phyloP scores from a whole-genome alignment of 1,140 invertebrate species.

The Eupristina koningsbergeri region DNA sequence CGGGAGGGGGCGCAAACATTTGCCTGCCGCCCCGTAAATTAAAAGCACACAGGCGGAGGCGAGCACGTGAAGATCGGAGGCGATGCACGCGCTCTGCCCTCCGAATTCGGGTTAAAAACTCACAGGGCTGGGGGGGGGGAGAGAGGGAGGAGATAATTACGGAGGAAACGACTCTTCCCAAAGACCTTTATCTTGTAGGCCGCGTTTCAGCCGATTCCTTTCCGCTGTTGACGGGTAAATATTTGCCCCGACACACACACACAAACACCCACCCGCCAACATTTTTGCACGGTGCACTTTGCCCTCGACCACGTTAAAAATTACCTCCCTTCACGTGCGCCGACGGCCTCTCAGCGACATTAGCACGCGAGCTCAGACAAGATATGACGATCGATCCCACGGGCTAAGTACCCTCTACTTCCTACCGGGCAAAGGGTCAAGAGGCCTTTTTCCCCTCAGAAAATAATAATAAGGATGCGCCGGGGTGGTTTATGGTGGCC shows the following conservation, averaged over 20 bases:
- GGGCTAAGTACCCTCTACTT: no score
- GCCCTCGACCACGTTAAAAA: neutral
- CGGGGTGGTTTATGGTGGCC: no score
- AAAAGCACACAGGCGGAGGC: slow-evolving; percentile 70
- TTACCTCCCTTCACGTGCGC: neutral
- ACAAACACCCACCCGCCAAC: neutral
- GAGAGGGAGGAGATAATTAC: neutral
- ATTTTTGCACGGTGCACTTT: neutral
- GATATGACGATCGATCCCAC: neutral
- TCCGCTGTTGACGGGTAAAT: neutral
- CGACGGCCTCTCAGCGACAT: neutral
- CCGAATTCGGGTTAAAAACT: slow-evolving; percentile 16
- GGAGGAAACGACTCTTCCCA: neutral
- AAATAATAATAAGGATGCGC: no score
- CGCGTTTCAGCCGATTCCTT: neutral
- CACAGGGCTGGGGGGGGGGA: neutral
- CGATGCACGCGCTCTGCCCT: slow-evolving; percentile 19
- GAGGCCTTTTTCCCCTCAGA: no score
- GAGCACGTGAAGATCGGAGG: slow-evolving; percentile 30
- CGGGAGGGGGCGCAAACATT: slow-evolving; percentile 68
- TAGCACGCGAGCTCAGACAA: neutral
- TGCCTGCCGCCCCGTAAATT: slow-evolving; percentile 74
- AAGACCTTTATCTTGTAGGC: neutral
- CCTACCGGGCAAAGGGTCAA: no score
- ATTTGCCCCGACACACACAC: neutral